Evolutionary conservation across 2,888 invertebrate genomes (phyloP), one percentile per base, ranked within the genome.

Genomic region (Drosophila ustulata): DNA sequence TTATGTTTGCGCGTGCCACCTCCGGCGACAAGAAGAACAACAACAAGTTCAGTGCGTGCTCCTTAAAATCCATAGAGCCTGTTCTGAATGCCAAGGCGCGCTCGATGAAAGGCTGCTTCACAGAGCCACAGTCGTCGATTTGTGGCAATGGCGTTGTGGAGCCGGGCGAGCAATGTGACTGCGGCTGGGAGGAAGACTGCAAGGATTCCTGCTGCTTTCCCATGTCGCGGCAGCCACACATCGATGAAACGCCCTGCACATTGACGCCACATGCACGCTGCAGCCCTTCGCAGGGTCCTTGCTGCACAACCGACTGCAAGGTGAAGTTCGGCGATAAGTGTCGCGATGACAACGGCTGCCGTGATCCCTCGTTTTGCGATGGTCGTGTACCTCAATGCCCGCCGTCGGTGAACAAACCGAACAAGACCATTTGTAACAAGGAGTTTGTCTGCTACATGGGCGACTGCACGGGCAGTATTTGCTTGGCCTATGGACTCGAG

Each of bases 111-210:
- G 98, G 98, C 66, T 98, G 98, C 93, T 98, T 98, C 91, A 97
- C 97, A 86, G 98, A 98, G 91, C 97, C 97, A 18, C 97, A 98
- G 92, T 96, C 96, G 63, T 97, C 99, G 0, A 97, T 99, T 90
- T 99, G 99, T 93, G 99, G 99, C 58, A 99, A 99, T 93, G 98
- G 98, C 45, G 98, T 99, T 32, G 98, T 98, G 49, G 99, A 99
- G 92, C 96, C 96, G 50, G 98, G 97, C 18, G 99, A 99, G 93
- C 96, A 99, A 92, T 99, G 99, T 92, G 99, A 99, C 93, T 99
- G 99, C 92, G 99, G 99, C 63, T 98, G 98, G 98, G 97, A 97
- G 88, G 97, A 98, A 88, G 98, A 99, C 91, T 99, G 99, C 92
- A 95, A 96, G 63, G 98, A 98, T 92, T 94, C 95, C 50, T 99